phyloP scores from a whole-genome alignment of 1,140 invertebrate genomes.

The Drosophila baimaii region DNA sequence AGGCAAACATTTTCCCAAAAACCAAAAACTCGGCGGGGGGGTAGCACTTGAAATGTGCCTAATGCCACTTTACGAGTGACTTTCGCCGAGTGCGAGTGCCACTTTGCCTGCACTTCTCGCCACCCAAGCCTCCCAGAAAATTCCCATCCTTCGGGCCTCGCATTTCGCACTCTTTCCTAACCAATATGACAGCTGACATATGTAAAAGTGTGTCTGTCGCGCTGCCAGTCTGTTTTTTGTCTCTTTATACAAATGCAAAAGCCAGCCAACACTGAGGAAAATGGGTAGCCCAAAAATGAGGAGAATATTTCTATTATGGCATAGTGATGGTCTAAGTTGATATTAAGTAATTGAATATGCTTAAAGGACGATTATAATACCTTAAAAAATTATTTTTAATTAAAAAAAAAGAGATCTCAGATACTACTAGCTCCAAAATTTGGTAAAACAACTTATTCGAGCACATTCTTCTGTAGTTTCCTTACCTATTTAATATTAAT shows the following conservation, averaged over 20 bases:
- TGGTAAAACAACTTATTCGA: too few species aligned
- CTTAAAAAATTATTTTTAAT: too few species aligned
- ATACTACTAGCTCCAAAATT: too few species aligned
- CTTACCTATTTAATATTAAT: too few species aligned
- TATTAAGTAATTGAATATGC: too few species aligned
- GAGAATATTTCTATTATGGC: not conserved
- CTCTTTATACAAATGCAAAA: conserved; percentile 47
- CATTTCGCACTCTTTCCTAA: conserved; percentile 41
- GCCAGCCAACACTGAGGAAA: conserved; percentile 13
- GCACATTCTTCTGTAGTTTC: too few species aligned
- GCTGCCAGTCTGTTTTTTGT: conserved; percentile 22
- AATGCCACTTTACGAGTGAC: conserved; percentile 81
- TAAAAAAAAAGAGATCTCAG: too few species aligned
- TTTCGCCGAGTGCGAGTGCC: conserved; percentile 77
- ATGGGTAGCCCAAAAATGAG: not conserved
- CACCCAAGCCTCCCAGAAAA: conserved; percentile 3
- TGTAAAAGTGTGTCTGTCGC: conserved; percentile 65
- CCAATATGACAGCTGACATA: conserved; percentile 80
- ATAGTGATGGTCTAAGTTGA: too few species aligned
- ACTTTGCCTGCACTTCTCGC: conserved; percentile 67
- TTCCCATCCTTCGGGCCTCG: not conserved
- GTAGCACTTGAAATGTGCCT: conserved; percentile 78
- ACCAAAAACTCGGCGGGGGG: conserved; percentile 60
- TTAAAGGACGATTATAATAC: too few species aligned
- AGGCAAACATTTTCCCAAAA: conserved; percentile 71